Base-by-base conservation (phyloP, 1,140 invertebrate genomes). In the Calosoma granatense region DNA sequence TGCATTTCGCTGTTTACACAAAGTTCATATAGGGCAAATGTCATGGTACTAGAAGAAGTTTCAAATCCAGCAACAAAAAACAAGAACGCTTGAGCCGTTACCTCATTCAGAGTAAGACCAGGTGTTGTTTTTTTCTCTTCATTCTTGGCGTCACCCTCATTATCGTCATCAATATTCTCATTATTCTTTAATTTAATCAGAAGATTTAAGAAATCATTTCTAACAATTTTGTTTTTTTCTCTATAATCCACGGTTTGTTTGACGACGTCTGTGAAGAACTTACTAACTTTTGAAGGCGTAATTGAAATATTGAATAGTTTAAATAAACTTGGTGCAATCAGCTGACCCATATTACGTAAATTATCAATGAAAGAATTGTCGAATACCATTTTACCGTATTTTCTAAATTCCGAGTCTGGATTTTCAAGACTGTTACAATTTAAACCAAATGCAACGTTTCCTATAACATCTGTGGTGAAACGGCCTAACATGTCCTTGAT, bases 61-160 rank as follows among this genome's bases (percentile, higher is more conserved):
- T 83, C 83, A 59, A 76, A 82, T 17, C 81, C 79, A 52, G 78
- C 79, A 1, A 76, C 54, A 61, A 63, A 77, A 65, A 81, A 71
- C 54, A 68, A 11, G 64, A 70, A 59, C 60, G 77, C 56, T 68
- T 78, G 59, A 63, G 77, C 63, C 0, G 64, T 64, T 17, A 71
- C 19, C 20, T 53, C 52, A 23, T 53, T 23, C 9, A 47, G 17
- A 12, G 41, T 47, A 12, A 47, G 9, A 6, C 41, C 41, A 36
- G 26, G 6, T 47, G 9, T 17, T 11, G 41, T 17, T 12, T 6
- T 17, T 11, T 9, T 17, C 14, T 30, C 14, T n/a, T n/a, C n/a
- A n/a, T n/a, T n/a, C n/a, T n/a, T n/a, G n/a, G n/a, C n/a, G n/a
- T n/a, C n/a, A 11, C 3, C 17, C 15, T 47, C 41, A 6, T 11